phyloP scores from a whole-genome alignment of 1,140 invertebrate species.

The Popillia japonica region DNA sequence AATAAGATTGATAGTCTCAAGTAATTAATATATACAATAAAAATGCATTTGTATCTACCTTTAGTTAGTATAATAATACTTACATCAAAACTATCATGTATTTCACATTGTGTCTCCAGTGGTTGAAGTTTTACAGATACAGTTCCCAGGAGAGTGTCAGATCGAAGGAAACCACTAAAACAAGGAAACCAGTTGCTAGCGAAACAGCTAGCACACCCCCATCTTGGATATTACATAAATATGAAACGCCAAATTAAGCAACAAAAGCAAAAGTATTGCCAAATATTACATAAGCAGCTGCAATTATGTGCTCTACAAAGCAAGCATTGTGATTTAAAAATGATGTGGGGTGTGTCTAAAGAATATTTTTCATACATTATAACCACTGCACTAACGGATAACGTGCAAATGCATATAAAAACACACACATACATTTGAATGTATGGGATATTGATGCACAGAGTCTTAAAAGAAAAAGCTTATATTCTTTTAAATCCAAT shows the following conservation, averaged over 20 bases:
- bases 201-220: conserved; percentile 56
- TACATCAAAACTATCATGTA: conserved; percentile 93
- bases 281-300: neutral
- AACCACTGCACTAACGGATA: too few species aligned
- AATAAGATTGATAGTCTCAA: too few species aligned
- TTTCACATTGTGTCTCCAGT: conserved; percentile 83
- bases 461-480: too few species aligned
- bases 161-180: conserved; percentile 90
- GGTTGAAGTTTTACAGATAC: conserved; percentile 83
- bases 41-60: neutral
- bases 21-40: neutral
- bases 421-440: too few species aligned
- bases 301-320: neutral
- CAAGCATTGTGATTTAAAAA: neutral
- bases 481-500: too few species aligned
- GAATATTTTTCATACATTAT: neutral
- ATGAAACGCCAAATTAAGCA: neutral
- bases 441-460: too few species aligned
- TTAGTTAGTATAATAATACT: conserved; percentile 61
- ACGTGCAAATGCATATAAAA: too few species aligned
- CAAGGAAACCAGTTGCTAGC: conserved; percentile 62
- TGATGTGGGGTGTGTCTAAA: conserved; percentile 9
- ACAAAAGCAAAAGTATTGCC: neutral
- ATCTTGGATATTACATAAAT: conserved; percentile 36
- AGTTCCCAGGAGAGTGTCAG: conserved; percentile 87